These are phyloP conservation scores for Calcarius lapponicus DNA, from an alignment of 2,797 vertebrate genomes.

Conservation along the genomic window DNA sequence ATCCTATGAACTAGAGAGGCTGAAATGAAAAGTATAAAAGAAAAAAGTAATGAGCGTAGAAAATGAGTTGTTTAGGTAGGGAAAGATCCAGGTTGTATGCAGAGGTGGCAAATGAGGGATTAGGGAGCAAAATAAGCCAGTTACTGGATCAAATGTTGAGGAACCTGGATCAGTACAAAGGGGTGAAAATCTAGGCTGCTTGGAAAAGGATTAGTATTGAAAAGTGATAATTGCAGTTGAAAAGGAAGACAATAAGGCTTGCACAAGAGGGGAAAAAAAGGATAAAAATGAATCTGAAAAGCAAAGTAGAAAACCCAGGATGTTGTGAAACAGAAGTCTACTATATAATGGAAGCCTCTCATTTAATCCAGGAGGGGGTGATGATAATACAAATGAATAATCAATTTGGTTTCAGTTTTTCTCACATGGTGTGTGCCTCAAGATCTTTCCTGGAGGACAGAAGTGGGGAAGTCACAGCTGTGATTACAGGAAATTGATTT, in stretches of 20 bases:
- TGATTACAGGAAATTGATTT: constrained; percentile 33
- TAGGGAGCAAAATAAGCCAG: constrained; percentile 21
- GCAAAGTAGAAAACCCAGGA: background rate
- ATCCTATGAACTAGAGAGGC: background rate
- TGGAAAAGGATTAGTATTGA: constrained; percentile 54
- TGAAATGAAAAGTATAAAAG: constrained; percentile 14
- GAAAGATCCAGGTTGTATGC: background rate
- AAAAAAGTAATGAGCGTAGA: background rate
- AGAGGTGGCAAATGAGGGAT: background rate
- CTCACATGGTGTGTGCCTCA: background rate
- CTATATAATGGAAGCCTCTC: background rate
- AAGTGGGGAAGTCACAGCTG: background rate
- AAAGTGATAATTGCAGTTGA: constrained; percentile 33
- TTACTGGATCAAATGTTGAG: constrained; percentile 20
- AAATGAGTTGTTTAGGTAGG: background rate
- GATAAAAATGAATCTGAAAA: constrained; percentile 10
- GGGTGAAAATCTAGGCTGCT: constrained; percentile 19
- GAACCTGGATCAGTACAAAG: constrained; percentile 42
- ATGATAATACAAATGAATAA: constrained; percentile 40
- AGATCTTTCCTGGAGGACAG: background rate
- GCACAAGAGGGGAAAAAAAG: background rate
- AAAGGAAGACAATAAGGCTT: constrained; percentile 32
- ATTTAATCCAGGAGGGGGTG: background rate
- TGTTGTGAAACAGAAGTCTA: background rate
- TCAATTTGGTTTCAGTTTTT: constrained; percentile 3